Evolutionary conservation across 2,113 vertebrate species (phyloP).

Genomic region (Galeopterus variegatus): DNA sequence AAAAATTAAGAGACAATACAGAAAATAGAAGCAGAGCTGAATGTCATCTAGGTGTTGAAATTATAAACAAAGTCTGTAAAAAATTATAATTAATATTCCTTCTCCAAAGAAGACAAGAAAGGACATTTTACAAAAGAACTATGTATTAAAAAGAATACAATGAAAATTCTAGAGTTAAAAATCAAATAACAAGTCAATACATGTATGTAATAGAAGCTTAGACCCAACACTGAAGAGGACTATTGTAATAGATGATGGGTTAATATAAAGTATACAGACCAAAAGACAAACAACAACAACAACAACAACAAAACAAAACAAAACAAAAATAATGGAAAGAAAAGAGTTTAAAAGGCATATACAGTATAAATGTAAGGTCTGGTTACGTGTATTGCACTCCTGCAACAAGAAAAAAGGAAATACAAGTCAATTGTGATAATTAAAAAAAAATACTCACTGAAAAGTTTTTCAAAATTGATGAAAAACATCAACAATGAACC

Average conservation of each 20-base stretch:
- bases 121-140: background rate
- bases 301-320: background rate
- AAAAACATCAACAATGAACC: background rate
- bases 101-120: background rate
- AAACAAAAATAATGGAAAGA: too few species aligned
- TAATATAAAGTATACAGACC: background rate
- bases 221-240: background rate
- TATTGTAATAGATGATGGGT: background rate
- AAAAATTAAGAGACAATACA: background rate
- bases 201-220: background rate
- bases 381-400: background rate
- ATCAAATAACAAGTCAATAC: background rate
- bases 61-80: background rate
- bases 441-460: background rate
- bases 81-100: background rate
- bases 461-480: background rate
- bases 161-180: background rate
- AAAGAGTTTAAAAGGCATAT: background rate
- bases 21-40: background rate
- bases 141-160: background rate
- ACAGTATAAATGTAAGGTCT: background rate
- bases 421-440: background rate
- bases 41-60: background rate
- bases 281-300: background rate
- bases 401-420: background rate